Conservation (phyloP, 2,888 invertebrate species). For the Venusia cambrica region DNA sequence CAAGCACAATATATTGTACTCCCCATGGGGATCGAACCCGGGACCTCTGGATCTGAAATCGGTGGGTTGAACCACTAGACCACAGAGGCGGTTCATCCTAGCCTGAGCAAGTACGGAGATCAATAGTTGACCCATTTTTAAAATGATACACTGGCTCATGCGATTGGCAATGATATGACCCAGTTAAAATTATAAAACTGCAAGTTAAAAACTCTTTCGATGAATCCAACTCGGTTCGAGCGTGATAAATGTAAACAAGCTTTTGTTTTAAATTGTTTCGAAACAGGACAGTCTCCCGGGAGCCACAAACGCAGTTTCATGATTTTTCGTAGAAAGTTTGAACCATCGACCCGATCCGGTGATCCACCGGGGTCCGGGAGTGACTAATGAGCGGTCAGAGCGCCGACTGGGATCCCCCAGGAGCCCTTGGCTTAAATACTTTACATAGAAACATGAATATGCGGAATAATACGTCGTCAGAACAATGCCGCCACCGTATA, state of each 20-base stretch:
- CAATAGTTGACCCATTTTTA: too few species aligned
- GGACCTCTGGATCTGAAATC: too few species aligned
- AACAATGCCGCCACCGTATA: conserved; percentile 7
- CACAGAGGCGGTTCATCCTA: too few species aligned
- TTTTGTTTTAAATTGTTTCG: conserved; percentile 29
- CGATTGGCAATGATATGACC: too few species aligned
- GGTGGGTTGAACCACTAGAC: too few species aligned
- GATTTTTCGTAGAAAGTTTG: conserved; percentile 45
- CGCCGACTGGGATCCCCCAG: conserved; percentile 44
- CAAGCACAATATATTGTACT: too few species aligned
- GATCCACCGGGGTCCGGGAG: conserved; percentile 36
- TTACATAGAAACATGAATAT: conserved; percentile 34
- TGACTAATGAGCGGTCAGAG: conserved; percentile 60
- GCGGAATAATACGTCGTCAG: conserved; percentile 8
- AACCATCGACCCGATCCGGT: conserved; percentile 47
- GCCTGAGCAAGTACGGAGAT: too few species aligned
- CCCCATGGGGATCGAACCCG: too few species aligned
- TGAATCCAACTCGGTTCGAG: conserved; percentile 7
- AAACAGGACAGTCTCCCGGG: conserved; percentile 21
- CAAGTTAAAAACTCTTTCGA: conserved; percentile 5
- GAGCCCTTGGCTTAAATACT: conserved; percentile 40
- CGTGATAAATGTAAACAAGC: conserved; percentile 14
- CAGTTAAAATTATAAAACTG: conserved; percentile 7
- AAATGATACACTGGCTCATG: too few species aligned
- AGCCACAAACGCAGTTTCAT: conserved; percentile 38